Base-by-base conservation (phyloP, 1,140 invertebrate genomes). In the Dysdera silvatica region DNA sequence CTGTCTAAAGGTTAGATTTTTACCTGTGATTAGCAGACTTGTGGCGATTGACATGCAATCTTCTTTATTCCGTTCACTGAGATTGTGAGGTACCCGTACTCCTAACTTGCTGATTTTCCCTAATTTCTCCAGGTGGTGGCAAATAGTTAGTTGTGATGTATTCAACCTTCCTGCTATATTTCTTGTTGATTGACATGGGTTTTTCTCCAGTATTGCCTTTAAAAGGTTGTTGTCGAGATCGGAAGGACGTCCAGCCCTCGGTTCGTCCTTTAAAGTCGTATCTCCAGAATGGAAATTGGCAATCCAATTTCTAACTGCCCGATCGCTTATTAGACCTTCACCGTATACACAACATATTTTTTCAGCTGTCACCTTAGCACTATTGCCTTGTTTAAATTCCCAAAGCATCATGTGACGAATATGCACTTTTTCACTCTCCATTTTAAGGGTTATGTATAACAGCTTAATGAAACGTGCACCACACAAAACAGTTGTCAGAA, bases 31-130 rank as follows among this genome's bases (percentile, higher is more conserved):
- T n/a, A 43, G 41, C 41, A 43, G 41, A 43, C 5, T 7, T 43
- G 41, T 43, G 41, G 41, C 41, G 41, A n/a, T n/a, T n/a, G n/a
- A n/a, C n/a, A n/a, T n/a, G n/a, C n/a, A n/a, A 43, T n/a, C 41
- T 43, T 43, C 16, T 43, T 43, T 43, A n/a, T 43, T 43, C 41
- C 23, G 41, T 43, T 43, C 41, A 6, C 41, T n/a, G 41, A 43
- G 5, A n/a, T 43, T 43, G 41, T 43, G 41, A 43, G 5, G 41
- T 43, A n/a, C 16, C 41, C 16, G n/a, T n/a, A 43, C 41, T 43
- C n/a, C 41, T 8, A 43, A 43, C 41, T 43, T 43, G 41, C 41
- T 43, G 41, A 43, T n/a, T 43, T 43, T 43, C 41, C 41, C 41
- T 43, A 43, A 43, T 43, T 43, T 43, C n/a, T 43, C 16, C 41